A percentile compares a stretch with the other conserved stretches of the same genome.
These are phyloP conservation scores for Monodelphis domestica DNA, from an alignment of 2,797 vertebrate species.

Conservation along the genomic window DNA sequence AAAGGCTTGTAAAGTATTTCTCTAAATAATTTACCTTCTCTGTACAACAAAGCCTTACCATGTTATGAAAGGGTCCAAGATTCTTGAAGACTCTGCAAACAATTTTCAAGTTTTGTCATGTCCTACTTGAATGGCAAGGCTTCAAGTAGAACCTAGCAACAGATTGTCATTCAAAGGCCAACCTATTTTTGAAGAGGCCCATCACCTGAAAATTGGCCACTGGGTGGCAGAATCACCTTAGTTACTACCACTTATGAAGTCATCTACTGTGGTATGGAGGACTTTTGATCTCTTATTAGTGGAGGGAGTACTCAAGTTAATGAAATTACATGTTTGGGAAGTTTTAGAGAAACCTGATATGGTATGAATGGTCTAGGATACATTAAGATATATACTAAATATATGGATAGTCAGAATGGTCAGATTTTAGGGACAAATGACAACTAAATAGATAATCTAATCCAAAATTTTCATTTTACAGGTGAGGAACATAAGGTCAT, in stretches of 20 bases:
- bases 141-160: neutral
- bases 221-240: neutral
- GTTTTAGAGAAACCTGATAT: neutral
- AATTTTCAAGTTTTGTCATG: neutral
- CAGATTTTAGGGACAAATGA: slow-evolving; percentile 30
- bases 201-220: neutral
- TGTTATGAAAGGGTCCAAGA: neutral
- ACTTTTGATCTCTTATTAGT: neutral
- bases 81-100: neutral
- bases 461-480: neutral
- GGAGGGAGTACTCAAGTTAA: neutral
- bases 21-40: neutral
- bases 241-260: too few species aligned
- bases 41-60: neutral
- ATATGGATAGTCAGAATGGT: slow-evolving; percentile 42
- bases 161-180: neutral
- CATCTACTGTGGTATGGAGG: neutral
- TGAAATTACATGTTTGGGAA: neutral
- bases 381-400: neutral
- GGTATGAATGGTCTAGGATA: slow-evolving; percentile 47
- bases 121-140: neutral
- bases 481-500: neutral
- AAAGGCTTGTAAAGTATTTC: slow-evolving; percentile 39
- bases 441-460: slow-evolving; percentile 24
- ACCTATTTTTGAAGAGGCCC: neutral